A percentile compares a stretch with the other conserved stretches of the same genome.
Conservation (phyloP, 2,113 vertebrate species). For the Hypanus sabinus region DNA sequence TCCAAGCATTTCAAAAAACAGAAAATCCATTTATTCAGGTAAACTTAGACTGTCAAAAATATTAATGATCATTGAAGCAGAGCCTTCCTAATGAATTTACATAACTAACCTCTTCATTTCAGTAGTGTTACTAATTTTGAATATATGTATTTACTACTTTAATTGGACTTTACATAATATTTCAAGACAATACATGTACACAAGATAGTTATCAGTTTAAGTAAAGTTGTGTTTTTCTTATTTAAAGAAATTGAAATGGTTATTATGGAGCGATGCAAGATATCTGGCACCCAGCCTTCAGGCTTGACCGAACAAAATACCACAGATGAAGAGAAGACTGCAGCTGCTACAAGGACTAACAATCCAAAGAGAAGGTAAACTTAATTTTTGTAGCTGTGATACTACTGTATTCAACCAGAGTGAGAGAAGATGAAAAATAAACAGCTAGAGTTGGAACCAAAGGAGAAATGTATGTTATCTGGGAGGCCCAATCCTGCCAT, state of each 20-base stretch:
- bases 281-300: conserved; percentile 56
- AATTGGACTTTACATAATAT: not conserved
- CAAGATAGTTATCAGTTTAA: not conserved
- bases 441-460: not conserved
- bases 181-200: not conserved
- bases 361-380: conserved; percentile 73
- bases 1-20: not conserved
- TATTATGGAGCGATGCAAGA: conserved; percentile 88
- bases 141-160: not conserved
- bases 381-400: not conserved
- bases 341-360: conserved; percentile 63
- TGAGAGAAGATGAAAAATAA: not conserved
- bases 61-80: not conserved
- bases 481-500: not conserved
- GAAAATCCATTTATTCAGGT: not conserved
- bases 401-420: not conserved
- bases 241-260: conserved; percentile 95
- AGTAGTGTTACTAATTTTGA: not conserved
- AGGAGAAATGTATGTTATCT: not conserved
- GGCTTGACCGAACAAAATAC: conserved; percentile 84
- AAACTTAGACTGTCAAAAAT: not conserved
- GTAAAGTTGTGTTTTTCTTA: not conserved
- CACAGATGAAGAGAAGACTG: conserved; percentile 91
- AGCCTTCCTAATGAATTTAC: not conserved
- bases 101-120: not conserved